Evolutionary conservation across 1,140 invertebrate genomes (phyloP), one percentile per base, ranked within the genome.

Genomic region (Drosophila nasuta): DNA sequence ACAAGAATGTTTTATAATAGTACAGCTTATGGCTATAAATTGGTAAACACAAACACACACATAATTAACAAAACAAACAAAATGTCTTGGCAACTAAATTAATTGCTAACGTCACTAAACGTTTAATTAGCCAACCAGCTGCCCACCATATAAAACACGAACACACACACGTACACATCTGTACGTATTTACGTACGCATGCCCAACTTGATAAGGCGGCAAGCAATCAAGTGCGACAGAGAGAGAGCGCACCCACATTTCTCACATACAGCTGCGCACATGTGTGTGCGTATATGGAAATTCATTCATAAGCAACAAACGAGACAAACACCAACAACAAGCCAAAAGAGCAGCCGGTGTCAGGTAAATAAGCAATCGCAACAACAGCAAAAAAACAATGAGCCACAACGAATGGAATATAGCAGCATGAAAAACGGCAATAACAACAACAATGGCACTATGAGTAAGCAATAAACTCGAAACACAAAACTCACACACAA

Each of bases 51-150:
- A 35, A 33, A 65, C 45, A 38, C 33, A 41, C 33, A 66, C 28
- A 45, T 49, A 67, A 15, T 57, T 58, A 71, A 64, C 25, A 35
- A 65, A 70, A 60, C 49, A 63, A 71, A 75, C 45, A 70, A 74
- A 74, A 54, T 64, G 43, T 38, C 57, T 52, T 68, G 43, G 64
- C 66, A 52, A 67, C 77, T 69, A 72, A 87, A 88, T 83, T 80
- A 87, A 81, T 88, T 83, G 83, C 59, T 51, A 66, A 66, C 62
- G 41, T 69, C 59, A 54, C 41, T 58, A 72, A 86, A 82, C 69
- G 75, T 83, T 80, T 83, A 82, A 88, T 87, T 87, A 88, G 69
- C 70, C 33, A 13, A n/a, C n/a, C 75, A 80, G 69, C 69, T 65
- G 77, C 64, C 66, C 68, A 74, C 46, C 41, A 38, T 11, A 17